phyloP scores from a whole-genome alignment of 2,888 invertebrate genomes.

The Dicroscelio sp. region DNA sequence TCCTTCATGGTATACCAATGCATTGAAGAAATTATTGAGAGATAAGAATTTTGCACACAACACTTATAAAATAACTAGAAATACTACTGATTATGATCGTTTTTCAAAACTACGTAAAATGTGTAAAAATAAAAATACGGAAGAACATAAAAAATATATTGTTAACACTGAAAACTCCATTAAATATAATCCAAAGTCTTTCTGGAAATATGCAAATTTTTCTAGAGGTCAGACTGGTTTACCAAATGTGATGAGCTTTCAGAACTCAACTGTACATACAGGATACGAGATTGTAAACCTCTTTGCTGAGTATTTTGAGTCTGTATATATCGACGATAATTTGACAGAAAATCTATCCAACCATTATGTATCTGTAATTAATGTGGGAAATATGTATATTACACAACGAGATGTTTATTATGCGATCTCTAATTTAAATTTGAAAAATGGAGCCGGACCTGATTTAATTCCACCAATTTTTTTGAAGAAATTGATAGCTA shows the following conservation, averaged over 20 bases:
- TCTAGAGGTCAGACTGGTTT: neutral
- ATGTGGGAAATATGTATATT: neutral
- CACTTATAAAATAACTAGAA: neutral
- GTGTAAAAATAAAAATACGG: neutral
- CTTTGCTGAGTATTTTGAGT: neutral
- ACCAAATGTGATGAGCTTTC: neutral
- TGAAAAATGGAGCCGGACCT: neutral
- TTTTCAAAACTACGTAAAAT: neutral
- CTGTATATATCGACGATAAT: neutral
- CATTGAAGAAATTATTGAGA: neutral
- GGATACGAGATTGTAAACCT: neutral
- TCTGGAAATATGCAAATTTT: neutral
- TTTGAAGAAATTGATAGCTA: neutral
- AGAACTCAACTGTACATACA: neutral
- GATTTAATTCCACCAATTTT: neutral
- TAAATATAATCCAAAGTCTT: neutral
- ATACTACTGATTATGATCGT: neutral
- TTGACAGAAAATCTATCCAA: neutral
- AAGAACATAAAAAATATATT: neutral
- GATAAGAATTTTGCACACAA: neutral
- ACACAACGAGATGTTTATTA: neutral
- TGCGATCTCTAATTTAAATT: neutral
- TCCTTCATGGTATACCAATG: neutral
- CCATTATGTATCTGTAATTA: neutral
- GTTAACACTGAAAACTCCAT: neutral